Base-by-base conservation (phyloP, 2,797 vertebrate species). In the Neopelma chrysocephalum region DNA sequence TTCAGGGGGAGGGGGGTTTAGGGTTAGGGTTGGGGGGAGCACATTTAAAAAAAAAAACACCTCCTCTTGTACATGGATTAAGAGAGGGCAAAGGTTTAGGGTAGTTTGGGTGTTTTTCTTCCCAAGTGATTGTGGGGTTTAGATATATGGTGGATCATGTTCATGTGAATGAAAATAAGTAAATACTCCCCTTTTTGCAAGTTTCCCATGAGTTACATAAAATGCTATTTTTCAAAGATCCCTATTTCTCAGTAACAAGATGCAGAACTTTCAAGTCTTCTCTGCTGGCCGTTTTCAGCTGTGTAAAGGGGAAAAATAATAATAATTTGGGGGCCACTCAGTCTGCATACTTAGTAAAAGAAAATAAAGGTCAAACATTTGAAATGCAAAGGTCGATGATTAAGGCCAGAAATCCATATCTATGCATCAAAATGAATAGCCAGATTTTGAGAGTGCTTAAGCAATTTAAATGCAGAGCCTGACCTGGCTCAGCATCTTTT, bases 371-470 rank as follows among this genome's bases (percentile, higher is more conserved):
- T 70, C 91, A 90, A 90, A 89, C 68, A 91, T 95, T 64, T 93
- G 83, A 94, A 94, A 95, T 85, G 70, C 89, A 93, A 90, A 83
- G 82, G 92, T 88, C 1, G 0, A 89, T 66, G 82, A 96, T 95
- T 94, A 91, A 88, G 66, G 62, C 77, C 82, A 93, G 77, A 96
- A 96, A 95, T 95, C 91, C 91, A 94, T 93, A 96, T 84, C 93
- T 94, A 87, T 60, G 83, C 81, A 96, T 82, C 92, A 78, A 85
- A 96, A 95, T 38, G 92, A 93, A 93, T 20, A 78, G 83, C 40
- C 68, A 92, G 86, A 93, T 94, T 95, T 50, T 85, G 25, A 90
- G 78, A 90, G 88, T n/a, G 50, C 96, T 95, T 91, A 96, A 95
- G 84, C 1, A 43, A 95, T 85, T 93, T 82, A 92, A 90, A 94